Base-by-base conservation (phyloP, 1,140 invertebrate genomes). In the Rhagoletis zephyria region DNA sequence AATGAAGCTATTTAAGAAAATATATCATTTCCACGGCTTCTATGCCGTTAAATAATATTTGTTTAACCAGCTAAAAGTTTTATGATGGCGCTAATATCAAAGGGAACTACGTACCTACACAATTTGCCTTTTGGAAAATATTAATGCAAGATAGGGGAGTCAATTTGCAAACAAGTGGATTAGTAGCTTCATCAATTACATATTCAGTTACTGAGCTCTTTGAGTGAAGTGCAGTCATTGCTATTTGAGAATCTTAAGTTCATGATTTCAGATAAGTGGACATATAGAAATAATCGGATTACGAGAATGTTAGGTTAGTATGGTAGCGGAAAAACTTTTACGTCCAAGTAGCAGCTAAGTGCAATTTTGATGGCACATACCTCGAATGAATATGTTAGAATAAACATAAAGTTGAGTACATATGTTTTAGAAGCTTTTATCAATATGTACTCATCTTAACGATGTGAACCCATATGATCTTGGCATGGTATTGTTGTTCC, bases 41-140 rank as follows among this genome's bases (percentile, higher is more conserved):
- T 51, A 40, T 45, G 12, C 48, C 45, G 48, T 56, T 81, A 56
- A 81, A 45, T 81, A 81, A 81, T 81, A 81, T 81, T 56, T 81
- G 74, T 81, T 81, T 56, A 81, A 81, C 74, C 74, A 81, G 74
- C 45, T 81, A 9, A 81, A 81, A 81, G 74, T 81, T 56, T 81
- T 81, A 81, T 81, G 74, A 81, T 81, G 16, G 16, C 48, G 40
- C 45, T 81, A n/a, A 81, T 67, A 30, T 30, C 61, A 60, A 6
- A 60, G 59, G 14, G 10, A 16, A 65, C 1, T 65, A 19, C 3
- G 51, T 59, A 1, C n/a, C n/a, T n/a, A n/a, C 48, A 51, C 9
- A 19, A 19, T 56, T 2, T 14, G 45, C 12, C 42, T 74, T 6
- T 59, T 4, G 5, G 3, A 30, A 74, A 48, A 12, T 19, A 1